Conservation (phyloP, 2,888 invertebrate species). For the Alcis repandata region DNA sequence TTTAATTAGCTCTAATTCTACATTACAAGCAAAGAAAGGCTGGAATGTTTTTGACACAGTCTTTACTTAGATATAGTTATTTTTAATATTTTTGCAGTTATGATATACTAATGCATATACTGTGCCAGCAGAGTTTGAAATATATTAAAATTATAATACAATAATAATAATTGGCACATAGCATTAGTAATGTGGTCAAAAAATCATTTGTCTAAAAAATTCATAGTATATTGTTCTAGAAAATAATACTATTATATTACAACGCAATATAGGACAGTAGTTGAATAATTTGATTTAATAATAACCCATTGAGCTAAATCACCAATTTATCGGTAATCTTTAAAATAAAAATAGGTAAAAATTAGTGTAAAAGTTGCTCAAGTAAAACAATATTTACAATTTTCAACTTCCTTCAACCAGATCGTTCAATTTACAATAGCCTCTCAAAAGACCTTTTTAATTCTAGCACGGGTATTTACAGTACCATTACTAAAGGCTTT, state of each 20-base stretch:
- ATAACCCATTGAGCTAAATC: background rate
- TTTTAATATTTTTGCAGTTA: background rate
- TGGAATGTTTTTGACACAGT: constrained; percentile 31
- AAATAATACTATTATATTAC: too few relatives aligned
- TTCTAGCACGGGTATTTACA: constrained; percentile 26
- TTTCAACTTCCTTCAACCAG: constrained; percentile 26
- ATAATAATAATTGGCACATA: background rate
- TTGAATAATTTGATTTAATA: too few relatives aligned
- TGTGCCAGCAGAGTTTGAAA: constrained; percentile 2
- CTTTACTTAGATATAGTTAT: constrained; percentile 9
- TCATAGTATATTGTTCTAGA: too few relatives aligned
- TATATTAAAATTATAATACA: background rate
- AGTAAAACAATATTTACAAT: constrained; percentile 18
- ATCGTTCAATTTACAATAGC: constrained; percentile 46
- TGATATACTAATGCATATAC: background rate
- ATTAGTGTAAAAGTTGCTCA: background rate
- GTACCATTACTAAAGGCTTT: background rate
- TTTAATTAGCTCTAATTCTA: constrained; percentile 3
- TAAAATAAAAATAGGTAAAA: background rate
- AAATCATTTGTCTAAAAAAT: too few relatives aligned
- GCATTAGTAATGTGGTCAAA: too few relatives aligned
- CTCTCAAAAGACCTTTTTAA: constrained; percentile 48
- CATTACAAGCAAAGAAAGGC: constrained; percentile 22
- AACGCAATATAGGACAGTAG: too few relatives aligned
- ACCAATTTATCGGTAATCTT: background rate